These are phyloP conservation scores for Brachyptera putata DNA, from an alignment of 2,888 invertebrate genomes.

Conservation along the genomic window DNA sequence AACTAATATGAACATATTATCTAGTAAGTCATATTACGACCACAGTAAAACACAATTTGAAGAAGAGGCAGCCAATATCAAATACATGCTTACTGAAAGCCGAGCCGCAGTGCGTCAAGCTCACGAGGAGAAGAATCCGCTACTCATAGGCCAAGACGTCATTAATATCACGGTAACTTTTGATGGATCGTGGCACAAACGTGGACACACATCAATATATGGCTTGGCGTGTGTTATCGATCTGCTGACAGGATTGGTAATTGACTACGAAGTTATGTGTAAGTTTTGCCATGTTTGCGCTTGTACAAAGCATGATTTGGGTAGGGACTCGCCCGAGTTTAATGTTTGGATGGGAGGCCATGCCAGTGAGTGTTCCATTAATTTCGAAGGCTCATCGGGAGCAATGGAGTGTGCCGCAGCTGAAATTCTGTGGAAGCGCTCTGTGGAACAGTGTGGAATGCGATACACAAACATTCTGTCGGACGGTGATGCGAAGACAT, in stretches of 20 bases:
- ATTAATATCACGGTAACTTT: not conserved
- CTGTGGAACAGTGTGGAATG: conserved; percentile 7
- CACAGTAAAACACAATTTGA: not conserved
- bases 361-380: conserved; percentile 26
- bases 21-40: not conserved
- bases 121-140: not conserved
- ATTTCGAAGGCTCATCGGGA: conserved; percentile 31
- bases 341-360: conserved; percentile 32
- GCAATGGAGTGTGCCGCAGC: conserved; percentile 31
- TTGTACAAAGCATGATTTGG: conserved; percentile 25
- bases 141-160: not conserved
- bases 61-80: not conserved
- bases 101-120: not conserved
- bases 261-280: conserved; percentile 31
- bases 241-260: conserved; percentile 28
- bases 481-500: conserved; percentile 24
- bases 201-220: conserved; percentile 32
- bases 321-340: conserved; percentile 30
- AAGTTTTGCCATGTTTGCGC: conserved; percentile 33
- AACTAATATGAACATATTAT: not conserved
- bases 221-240: conserved; percentile 33
- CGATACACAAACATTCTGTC: conserved; percentile 25
- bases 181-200: conserved; percentile 33
- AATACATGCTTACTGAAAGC: not conserved
- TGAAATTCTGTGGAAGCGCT: conserved; percentile 29